Evolutionary conservation across 2,113 vertebrate species (phyloP), one percentile per base, ranked within the genome.

Genomic region (Lates calcarifer): DNA sequence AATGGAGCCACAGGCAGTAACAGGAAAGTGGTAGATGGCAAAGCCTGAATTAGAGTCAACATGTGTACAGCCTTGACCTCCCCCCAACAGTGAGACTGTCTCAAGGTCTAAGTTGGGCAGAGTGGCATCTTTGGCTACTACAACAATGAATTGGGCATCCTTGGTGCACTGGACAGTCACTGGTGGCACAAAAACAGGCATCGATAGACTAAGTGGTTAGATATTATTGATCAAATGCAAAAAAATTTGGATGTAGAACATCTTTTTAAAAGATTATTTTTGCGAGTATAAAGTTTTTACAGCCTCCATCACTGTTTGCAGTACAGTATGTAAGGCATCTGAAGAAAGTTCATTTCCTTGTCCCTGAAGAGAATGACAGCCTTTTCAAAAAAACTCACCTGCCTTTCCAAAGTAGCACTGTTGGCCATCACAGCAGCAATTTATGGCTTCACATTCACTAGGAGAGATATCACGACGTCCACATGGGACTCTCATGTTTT

Each of bases 81-180:
- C 6, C 24, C 49, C 81, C 70, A 87, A 55, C 13, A 94, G 41
- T 14, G 28, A 1, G 47, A 92, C 55, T n/a, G 89, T 78, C 0
- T 83, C 72, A 0, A 94, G 72, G 57, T 88, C 86, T n/a, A n/a
- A n/a, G 10, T 31, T 35, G 41, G 94, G 94, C 33, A 88, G 1
- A 64, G 94, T 94, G 31, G 78, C 76, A 41, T 93, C 85, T 77
- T 33, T 93, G 63, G 89, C 66, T 20, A 92, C 90, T 10, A 95
- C 92, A 45, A 95, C 76, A 58, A 94, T 45, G 53, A 95, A 93
- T 14, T 93, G 90, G 8, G 56, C 94, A 61, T 94, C 93, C 63
- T 89, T 91, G 77, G 91, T 95, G 77, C 91, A 94, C 69, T 94
- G 93, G 45, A 95, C 70, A 10, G 93, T 95, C 67, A 94, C 95